Conservation (phyloP, 2,113 vertebrate genomes). For the Xenus cinereus region DNA sequence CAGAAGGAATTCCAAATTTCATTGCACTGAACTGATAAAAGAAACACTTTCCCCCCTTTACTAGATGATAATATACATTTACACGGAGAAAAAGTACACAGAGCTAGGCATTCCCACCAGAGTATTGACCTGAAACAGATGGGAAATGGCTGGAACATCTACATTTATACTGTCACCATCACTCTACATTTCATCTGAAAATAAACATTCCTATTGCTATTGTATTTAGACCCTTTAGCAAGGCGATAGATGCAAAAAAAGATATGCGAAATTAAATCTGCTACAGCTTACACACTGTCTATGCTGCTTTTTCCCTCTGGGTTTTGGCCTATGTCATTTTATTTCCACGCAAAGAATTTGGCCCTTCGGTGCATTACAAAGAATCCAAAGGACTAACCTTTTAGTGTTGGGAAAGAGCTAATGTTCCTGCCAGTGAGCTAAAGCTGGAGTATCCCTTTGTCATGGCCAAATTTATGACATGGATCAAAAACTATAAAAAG, state of each 20-base stretch:
- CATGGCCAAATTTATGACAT: constrained; percentile 78
- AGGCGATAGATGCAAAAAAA: background rate
- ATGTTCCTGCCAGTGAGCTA: constrained; percentile 70
- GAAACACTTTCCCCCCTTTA: background rate
- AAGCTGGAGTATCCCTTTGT: constrained; percentile 77
- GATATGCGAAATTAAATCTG: background rate
- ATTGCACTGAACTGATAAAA: background rate
- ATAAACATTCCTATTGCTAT: background rate
- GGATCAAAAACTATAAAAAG: constrained; percentile 82
- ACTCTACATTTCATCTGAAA: background rate
- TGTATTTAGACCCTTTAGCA: background rate
- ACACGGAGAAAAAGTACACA: background rate
- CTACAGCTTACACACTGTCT: background rate
- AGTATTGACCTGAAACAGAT: background rate
- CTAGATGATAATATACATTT: background rate
- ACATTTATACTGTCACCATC: background rate
- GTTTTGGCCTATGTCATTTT: background rate
- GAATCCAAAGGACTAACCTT: constrained; percentile 62
- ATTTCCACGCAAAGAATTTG: constrained; percentile 50
- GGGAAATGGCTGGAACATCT: background rate
- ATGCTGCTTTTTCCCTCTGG: background rate
- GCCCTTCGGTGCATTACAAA: constrained; percentile 42
- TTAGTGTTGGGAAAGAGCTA: constrained; percentile 68
- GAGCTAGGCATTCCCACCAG: background rate
- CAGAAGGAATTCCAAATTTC: constrained; percentile 6